A percentile compares a stretch with the other conserved stretches of the same genome.
These are phyloP conservation scores for Physella acuta DNA, from an alignment of 1,140 invertebrate genomes.

Conservation along the genomic window DNA sequence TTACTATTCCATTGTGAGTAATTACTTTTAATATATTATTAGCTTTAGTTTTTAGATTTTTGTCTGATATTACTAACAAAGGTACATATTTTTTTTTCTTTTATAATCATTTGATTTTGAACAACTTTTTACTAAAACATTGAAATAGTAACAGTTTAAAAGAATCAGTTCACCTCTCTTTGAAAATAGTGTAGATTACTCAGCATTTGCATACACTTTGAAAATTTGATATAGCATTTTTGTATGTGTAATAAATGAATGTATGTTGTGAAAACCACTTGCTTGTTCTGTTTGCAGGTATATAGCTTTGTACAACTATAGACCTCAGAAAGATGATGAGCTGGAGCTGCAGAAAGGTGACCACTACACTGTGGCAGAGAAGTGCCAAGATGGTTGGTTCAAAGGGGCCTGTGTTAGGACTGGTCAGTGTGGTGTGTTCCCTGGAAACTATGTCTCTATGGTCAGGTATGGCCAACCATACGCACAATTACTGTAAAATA, in stretches of 20 bases:
- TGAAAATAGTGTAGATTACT: no score
- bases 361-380: slow-evolving; percentile 55
- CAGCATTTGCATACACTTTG: no score
- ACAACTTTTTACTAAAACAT: no score
- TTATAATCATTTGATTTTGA: no score
- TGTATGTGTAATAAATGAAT: no score
- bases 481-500: no score
- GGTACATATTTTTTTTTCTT: no score
- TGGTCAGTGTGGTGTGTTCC: slow-evolving; percentile 52
- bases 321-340: slow-evolving; percentile 56
- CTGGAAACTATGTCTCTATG: slow-evolving; percentile 62
- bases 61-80: no score
- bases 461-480: slow-evolving; percentile 67
- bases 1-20: slow-evolving; percentile 21
- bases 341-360: slow-evolving; percentile 55
- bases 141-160: no score
- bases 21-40: not conserved
- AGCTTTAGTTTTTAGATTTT: not conserved
- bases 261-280: no score
- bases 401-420: slow-evolving; percentile 62
- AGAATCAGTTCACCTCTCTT: no score
- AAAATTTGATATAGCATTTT: no score
- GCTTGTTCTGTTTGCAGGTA: slow-evolving; percentile 45
- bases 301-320: slow-evolving; percentile 56
- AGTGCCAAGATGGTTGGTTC: slow-evolving; percentile 59